Evolutionary conservation across 1,140 invertebrate genomes (phyloP).

Genomic region (Pogonognathellus flavescens): DNA sequence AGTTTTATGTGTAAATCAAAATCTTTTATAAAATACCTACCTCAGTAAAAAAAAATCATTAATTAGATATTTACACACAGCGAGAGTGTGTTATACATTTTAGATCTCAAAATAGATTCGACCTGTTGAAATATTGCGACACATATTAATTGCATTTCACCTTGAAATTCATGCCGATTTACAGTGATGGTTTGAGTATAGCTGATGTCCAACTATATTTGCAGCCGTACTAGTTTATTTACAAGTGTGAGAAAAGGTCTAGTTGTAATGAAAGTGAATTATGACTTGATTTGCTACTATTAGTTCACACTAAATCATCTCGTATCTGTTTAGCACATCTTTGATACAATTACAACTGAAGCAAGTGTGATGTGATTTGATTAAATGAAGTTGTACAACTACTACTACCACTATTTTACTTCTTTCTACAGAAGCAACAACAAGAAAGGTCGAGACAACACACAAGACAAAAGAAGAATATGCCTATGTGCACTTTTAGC

Average conservation of each 20-base stretch:
- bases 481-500: background rate
- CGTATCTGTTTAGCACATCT: background rate
- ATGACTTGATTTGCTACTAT: background rate
- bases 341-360: slow-evolving; percentile 14
- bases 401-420: no score
- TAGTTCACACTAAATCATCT: slow-evolving; percentile 41
- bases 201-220: background rate
- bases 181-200: no score
- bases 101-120: no score
- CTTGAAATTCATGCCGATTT: no score
- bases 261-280: slow-evolving; percentile 1
- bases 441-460: background rate
- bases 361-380: background rate
- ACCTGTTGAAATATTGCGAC: no score
- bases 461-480: background rate
- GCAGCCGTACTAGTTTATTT: background rate
- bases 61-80: no score
- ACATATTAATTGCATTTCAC: no score
- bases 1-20: no score
- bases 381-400: background rate
- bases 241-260: slow-evolving; percentile 31
- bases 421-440: no score
- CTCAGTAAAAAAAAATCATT: no score
- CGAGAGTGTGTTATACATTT: no score
- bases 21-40: no score